Evolutionary conservation across 2,797 vertebrate genomes (phyloP).

Genomic region (Myripristis murdjan): DNA sequence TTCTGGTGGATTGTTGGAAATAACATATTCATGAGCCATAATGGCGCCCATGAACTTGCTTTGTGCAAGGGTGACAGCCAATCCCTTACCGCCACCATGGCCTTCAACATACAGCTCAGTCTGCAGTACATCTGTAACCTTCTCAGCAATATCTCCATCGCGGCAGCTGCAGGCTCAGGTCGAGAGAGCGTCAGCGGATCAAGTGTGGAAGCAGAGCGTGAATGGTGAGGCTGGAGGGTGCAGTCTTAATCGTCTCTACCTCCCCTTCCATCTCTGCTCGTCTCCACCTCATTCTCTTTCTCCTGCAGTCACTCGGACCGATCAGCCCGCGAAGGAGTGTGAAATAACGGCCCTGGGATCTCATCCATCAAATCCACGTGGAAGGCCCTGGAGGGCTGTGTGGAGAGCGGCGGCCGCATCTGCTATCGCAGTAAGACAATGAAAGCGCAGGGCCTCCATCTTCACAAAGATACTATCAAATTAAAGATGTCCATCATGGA

Average conservation of each 20-base stretch:
- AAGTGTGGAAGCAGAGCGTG: slow-evolving; percentile 69
- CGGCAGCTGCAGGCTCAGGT: slow-evolving; percentile 38
- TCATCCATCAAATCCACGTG: slow-evolving; percentile 67
- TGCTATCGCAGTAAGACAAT: slow-evolving; percentile 27
- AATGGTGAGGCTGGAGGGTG: slow-evolving; percentile 49
- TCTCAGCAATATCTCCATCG: slow-evolving; percentile 34
- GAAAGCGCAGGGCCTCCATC: slow-evolving; percentile 11
- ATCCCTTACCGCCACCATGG: neutral
- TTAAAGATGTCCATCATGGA: slow-evolving; percentile 46
- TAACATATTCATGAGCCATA: neutral
- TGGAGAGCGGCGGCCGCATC: slow-evolving; percentile 30
- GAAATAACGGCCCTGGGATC: slow-evolving; percentile 57
- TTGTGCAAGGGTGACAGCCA: neutral
- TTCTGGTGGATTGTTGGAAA: slow-evolving; percentile 22
- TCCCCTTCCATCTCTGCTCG: slow-evolving; percentile 28
- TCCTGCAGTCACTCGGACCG: slow-evolving; percentile 44
- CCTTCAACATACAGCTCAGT: neutral
- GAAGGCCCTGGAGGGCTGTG: slow-evolving; percentile 16
- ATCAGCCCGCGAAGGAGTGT: slow-evolving; percentile 56
- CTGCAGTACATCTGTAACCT: slow-evolving; percentile 34
- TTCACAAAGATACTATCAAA: slow-evolving; percentile 46
- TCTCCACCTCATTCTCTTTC: slow-evolving; percentile 13
- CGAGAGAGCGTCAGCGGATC: slow-evolving; percentile 59
- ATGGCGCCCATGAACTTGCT: neutral
- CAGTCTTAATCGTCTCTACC: slow-evolving; percentile 44